Evolutionary conservation across 2,113 vertebrate species (phyloP).

Genomic region (Gyps fulvus): DNA sequence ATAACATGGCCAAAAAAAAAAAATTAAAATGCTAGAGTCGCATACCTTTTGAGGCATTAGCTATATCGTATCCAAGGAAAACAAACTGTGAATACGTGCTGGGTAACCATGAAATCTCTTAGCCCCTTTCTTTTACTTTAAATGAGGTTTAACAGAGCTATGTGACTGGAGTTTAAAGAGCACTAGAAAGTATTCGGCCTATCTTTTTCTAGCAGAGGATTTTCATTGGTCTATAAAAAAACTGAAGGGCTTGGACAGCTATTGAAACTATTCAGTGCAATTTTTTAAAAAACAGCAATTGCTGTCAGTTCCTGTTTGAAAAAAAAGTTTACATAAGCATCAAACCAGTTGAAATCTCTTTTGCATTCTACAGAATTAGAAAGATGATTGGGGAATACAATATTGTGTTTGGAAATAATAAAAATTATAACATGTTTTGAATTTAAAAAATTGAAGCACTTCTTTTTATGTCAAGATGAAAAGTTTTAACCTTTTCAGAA

Average conservation of each 20-base stretch:
- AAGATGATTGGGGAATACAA: neutral
- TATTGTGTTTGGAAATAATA: neutral
- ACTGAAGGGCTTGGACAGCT: neutral
- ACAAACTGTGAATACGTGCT: neutral
- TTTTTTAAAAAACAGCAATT: neutral
- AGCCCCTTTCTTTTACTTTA: neutral
- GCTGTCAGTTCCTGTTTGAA: neutral
- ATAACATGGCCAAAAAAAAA: neutral
- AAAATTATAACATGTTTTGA: neutral
- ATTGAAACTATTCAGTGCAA: neutral
- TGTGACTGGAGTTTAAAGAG: neutral
- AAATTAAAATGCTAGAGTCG: neutral
- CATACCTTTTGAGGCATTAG: neutral
- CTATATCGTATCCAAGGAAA: neutral
- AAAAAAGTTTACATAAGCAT: neutral
- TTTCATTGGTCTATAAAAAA: neutral
- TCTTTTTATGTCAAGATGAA: neutral
- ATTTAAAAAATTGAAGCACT: neutral
- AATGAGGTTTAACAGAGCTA: neutral
- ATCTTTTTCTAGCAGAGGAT: neutral
- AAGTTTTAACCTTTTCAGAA: neutral
- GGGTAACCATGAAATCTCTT: neutral
- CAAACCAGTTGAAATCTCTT: neutral
- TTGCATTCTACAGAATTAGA: neutral
- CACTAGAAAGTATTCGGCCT: neutral